phyloP scores from a whole-genome alignment of 2,888 invertebrate genomes.

The Xanthorhoe designata region DNA sequence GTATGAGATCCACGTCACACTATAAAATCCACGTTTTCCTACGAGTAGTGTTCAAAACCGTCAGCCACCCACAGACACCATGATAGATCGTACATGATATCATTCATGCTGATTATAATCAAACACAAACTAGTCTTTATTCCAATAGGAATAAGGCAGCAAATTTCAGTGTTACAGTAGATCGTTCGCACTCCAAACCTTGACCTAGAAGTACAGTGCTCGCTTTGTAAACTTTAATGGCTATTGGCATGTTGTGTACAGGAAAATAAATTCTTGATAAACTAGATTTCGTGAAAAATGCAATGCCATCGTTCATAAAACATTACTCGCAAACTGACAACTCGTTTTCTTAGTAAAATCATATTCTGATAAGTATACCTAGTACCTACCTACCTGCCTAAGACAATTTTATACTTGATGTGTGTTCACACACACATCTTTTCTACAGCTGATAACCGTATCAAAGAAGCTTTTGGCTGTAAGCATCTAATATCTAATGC shows the following conservation, averaged over 20 bases:
- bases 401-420: too few species aligned
- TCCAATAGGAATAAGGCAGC: constrained; percentile 1
- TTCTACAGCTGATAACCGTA: too few species aligned
- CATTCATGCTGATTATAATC: constrained; percentile 26
- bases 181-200: constrained; percentile 50
- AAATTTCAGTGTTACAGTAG: constrained; percentile 15
- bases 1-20: background rate
- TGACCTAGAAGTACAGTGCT: constrained; percentile 59
- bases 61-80: constrained; percentile 20
- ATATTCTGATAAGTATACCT: too few species aligned
- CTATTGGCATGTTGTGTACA: constrained; percentile 55
- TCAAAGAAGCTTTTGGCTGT: too few species aligned
- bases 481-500: too few species aligned
- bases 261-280: constrained; percentile 19
- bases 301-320: constrained; percentile 11
- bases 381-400: too few species aligned
- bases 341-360: too few species aligned
- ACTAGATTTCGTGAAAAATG: constrained; percentile 16
- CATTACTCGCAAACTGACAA: background rate
- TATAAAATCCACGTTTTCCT: constrained; percentile 5
- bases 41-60: constrained; percentile 7
- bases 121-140: constrained; percentile 11
- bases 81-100: constrained; percentile 24
- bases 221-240: constrained; percentile 42
- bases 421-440: too few species aligned